Evolutionary conservation across 2,113 vertebrate species (phyloP), one percentile per base, ranked within the genome.

Genomic region (Ailurus styani): DNA sequence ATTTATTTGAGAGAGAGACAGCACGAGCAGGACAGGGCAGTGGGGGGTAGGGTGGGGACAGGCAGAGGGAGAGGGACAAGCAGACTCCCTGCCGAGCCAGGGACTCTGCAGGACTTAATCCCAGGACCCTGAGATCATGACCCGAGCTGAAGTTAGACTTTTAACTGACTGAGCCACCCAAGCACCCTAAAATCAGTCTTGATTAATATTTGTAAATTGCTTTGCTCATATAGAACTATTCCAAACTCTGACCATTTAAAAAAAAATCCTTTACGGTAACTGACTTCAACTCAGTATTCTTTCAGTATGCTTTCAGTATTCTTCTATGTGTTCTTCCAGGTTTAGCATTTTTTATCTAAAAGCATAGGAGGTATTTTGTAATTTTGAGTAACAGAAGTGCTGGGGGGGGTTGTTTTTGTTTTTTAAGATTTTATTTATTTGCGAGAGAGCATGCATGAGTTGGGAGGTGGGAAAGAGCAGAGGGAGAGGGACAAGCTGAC

Each of bases 281-380:
- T 3, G 15, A 7, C 23, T 72, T 84, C 73, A 78, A 1, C 42
- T n/a, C n/a, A n/a, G n/a, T n/a, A n/a, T n/a, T n/a, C n/a, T n/a
- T n/a, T n/a, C n/a, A n/a, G n/a, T n/a, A n/a, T n/a, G n/a, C n/a
- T n/a, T 68, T 20, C 87, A 27, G 17, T 77, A 64, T 90, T 93
- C 4, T 60, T 87, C 15, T 54, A 4, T 14, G 12, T 66, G 12
- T 75, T 96, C n/a, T 97, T 95, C 13, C 50, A 93, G 62, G 13
- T 85, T 87, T 37, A 21, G 84, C 70, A 78, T 90, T 95, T 11
- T 93, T 85, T 70, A 87, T 79, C 34, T 96, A 29, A 95, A 95
- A 94, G 37, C 45, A 31, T 37, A 78, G 55, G 97, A 97, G 93
- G 94, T 70, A 89, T 88, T 96, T 97, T 94, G 40, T 75, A 72